Evolutionary conservation across 1,140 invertebrate genomes (phyloP).

Genomic region (Saxidomus purpurata): DNA sequence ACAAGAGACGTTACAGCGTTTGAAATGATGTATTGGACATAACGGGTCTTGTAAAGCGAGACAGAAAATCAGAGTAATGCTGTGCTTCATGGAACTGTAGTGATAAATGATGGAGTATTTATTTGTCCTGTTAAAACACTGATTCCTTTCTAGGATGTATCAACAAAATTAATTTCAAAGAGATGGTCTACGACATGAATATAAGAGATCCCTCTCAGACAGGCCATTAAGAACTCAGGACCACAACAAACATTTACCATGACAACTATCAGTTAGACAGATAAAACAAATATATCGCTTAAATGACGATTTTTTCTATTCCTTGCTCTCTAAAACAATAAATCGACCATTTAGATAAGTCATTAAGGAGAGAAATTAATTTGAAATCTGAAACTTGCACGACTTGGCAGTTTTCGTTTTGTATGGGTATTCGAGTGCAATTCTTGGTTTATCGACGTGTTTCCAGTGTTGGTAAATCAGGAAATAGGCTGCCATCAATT

Average conservation of each 20-base stretch:
- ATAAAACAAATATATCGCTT: background rate
- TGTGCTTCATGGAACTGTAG: too few species aligned
- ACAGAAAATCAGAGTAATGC: too few species aligned
- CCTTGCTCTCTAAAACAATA: background rate
- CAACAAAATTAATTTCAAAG: background rate
- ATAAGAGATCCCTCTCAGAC: background rate
- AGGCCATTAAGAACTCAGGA: background rate
- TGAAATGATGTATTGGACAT: too few species aligned
- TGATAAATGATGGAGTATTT: too few species aligned
- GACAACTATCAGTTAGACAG: conserved; percentile 2
- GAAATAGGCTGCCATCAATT: background rate
- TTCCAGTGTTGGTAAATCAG: background rate
- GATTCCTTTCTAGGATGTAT: background rate
- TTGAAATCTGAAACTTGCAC: background rate
- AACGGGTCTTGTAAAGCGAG: too few species aligned
- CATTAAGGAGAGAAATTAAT: background rate
- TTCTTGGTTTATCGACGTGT: background rate
- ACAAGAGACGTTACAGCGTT: too few species aligned
- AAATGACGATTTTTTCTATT: background rate
- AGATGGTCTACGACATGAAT: background rate
- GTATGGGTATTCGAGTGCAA: background rate
- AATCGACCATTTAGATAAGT: background rate
- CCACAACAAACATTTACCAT: background rate
- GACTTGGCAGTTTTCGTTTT: background rate
- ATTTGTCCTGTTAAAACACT: too few species aligned